These are phyloP conservation scores for Phyllopteryx taeniolatus DNA, from an alignment of 2,113 vertebrate species.

Conservation along the genomic window DNA sequence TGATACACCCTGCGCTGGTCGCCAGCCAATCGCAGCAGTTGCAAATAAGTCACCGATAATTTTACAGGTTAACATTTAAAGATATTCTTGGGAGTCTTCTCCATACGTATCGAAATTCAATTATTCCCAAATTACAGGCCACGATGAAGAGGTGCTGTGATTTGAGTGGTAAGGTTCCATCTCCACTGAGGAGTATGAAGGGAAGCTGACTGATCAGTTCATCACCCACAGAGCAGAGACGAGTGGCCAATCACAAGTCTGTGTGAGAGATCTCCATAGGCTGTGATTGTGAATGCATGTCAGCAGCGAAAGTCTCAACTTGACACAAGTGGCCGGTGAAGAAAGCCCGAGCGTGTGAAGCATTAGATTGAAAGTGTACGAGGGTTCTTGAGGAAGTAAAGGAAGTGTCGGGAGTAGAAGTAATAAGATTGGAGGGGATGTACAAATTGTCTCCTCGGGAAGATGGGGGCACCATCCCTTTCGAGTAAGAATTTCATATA, in stretches of 20 bases:
- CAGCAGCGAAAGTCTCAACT: conserved; percentile 19
- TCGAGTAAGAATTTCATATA: conserved; percentile 6
- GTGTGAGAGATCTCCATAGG: neutral
- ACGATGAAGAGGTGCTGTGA: conserved; percentile 6
- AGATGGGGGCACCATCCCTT: neutral
- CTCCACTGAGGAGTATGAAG: conserved; percentile 8
- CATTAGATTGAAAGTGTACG: neutral
- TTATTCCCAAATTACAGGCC: neutral
- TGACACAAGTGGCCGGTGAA: conserved; percentile 9
- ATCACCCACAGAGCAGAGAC: neutral
- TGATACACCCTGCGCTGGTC: too few species aligned
- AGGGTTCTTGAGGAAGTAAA: conserved; percentile 5
- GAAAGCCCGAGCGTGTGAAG: neutral
- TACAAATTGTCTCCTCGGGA: neutral
- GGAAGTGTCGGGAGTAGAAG: conserved; percentile 14
- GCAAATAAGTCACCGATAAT: neutral
- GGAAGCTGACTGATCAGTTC: conserved; percentile 17
- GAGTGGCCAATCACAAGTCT: conserved; percentile 5
- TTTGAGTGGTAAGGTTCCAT: conserved; percentile 28
- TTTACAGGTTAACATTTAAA: neutral
- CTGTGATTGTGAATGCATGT: conserved; percentile 1
- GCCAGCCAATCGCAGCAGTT: too few species aligned
- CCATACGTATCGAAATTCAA: neutral
- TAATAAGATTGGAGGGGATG: conserved; percentile 6
- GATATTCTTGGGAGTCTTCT: neutral